Evolutionary conservation across 2,888 invertebrate genomes (phyloP), one percentile per base, ranked within the genome.

Genomic region (Caenorhabditis doughertyi): DNA sequence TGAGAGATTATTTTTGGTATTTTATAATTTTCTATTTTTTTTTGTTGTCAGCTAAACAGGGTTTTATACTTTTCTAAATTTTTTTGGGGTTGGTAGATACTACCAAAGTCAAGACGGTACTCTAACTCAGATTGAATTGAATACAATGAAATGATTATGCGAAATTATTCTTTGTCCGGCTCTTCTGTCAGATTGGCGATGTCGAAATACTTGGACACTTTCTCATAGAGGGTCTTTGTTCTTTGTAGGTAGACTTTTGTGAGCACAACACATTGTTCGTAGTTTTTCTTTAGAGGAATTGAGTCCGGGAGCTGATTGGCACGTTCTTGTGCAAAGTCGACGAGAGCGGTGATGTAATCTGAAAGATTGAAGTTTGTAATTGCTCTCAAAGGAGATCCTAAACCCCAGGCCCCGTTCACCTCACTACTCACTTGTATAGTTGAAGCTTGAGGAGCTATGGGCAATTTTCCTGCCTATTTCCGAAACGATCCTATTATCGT

Each of bases 31-130:
- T 60, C 3, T 5, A 21, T 8, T 35, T 35, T 62, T 64, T 64
- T 64, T 64, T 25, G 16, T 13, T 42, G 9, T 11, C 8, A n/a
- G 21, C 21, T 7, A 25, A 51, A 51, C 51, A 25, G 4, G 25
- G 11, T 53, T 67, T 53, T 53, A 11, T 2, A 42, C 39, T 35
- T 53, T 68, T 70, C 55, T 47, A 53, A 56, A 29, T 47, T 70
- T 70, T 58, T 58, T 70, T 56, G 70, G 58, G 60, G 21, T 35
- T 23, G 25, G 49, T 23, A 60, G 71, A 60, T 71, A n/a, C 58
- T 60, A 58, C 49, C 60, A 49, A 47, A 47, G 18, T 7, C 3
- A 18, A 18, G 3, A 39, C 9, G 16, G 9, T 32, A 32, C 32
- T 32, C 9, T 4, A 32, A 32, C 32, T 7, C 4, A 9, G 32